Base-by-base conservation (phyloP, 2,888 invertebrate species). In the Nebria salina region DNA sequence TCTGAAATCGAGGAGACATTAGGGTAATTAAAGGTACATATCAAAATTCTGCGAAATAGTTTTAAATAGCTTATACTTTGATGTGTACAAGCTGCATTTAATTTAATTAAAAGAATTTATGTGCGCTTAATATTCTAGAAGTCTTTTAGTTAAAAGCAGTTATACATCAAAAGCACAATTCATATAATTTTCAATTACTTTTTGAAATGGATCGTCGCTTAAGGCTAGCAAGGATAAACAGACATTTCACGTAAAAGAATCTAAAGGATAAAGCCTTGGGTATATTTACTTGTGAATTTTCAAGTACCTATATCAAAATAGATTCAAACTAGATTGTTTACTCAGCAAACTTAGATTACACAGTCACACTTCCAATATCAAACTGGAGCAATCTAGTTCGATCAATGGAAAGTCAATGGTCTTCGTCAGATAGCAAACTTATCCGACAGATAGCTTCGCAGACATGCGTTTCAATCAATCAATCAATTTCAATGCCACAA, bases 261-360 rank as follows among this genome's bases (percentile, higher is more conserved):
- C 7, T 13, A 11, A 8, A 11, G 54, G 54, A 54, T 54, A 54
- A 54, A 8, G 8, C 54, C 54, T 54, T 6, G 54, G 54, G 54
- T 54, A 54, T 54, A 54, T 54, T 54, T 54, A 54, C 54, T 54
- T 54, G 54, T 13, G 54, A 54, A 13, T 54, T 54, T 54, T 8
- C 54, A 54, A 54, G 54, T 54, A 54, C 54, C 54, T 54, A 54
- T 54, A 54, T 54, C 54, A 54, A 54, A 54, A 54, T 54, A 54
- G 7, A 54, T 54, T 54, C 54, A 54, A 54, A 54, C 54, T 54
- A 54, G 54, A 54, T 54, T 54, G 54, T 54, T 54, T 54, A 7
- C 54, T 54, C 54, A 54, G 54, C 54, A 54, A 54, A 54, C 54
- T 54, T 54, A 54, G 54, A 54, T 54, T 54, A 7, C 54, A 54